Conservation (phyloP, 30 jellyfish, hydroid and myxozoan genomes). For the Turritopsis dohrnii region DNA sequence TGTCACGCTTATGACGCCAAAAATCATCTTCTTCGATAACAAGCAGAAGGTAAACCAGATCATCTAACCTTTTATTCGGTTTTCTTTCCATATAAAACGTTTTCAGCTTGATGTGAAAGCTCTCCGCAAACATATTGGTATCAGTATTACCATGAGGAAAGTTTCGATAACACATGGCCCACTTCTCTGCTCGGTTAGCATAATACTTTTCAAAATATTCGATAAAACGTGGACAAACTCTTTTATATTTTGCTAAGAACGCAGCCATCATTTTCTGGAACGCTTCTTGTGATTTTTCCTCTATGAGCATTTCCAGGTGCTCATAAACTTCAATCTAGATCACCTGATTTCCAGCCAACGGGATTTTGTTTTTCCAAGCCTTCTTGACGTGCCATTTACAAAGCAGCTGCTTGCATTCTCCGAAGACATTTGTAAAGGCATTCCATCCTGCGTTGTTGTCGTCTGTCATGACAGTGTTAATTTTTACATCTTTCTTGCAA, state of each 20-base stretch:
- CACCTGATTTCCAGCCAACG: too few relatives aligned
- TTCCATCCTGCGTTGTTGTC: too few relatives aligned
- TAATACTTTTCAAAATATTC: constrained; percentile 1
- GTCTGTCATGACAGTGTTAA: too few relatives aligned
- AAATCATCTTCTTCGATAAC: constrained; percentile 7
- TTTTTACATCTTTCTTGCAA: too few relatives aligned
- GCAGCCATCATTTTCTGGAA: constrained; percentile 14
- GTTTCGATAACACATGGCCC: constrained; percentile 32
- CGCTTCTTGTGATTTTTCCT: constrained; percentile 4
- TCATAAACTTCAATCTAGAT: constrained; percentile 25
- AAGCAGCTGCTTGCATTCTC: too few relatives aligned
- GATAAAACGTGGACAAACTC: constrained; percentile 16
- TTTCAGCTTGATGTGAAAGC: constrained; percentile 33
- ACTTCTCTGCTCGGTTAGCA: constrained; percentile 11
- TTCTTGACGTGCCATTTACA: too few relatives aligned
- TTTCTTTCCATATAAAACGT: constrained; percentile 20
- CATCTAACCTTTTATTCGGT: background rate
- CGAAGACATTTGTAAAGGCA: too few relatives aligned
- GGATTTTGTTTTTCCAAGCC: too few relatives aligned
- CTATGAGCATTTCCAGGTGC: constrained; percentile 17
- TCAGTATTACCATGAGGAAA: constrained; percentile 30
- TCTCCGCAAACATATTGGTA: constrained; percentile 29
- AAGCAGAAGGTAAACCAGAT: background rate
- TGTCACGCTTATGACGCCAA: background rate
- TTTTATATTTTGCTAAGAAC: background rate